phyloP scores from a whole-genome alignment of 2,888 invertebrate genomes.

The Lithophane semibrunnea region DNA sequence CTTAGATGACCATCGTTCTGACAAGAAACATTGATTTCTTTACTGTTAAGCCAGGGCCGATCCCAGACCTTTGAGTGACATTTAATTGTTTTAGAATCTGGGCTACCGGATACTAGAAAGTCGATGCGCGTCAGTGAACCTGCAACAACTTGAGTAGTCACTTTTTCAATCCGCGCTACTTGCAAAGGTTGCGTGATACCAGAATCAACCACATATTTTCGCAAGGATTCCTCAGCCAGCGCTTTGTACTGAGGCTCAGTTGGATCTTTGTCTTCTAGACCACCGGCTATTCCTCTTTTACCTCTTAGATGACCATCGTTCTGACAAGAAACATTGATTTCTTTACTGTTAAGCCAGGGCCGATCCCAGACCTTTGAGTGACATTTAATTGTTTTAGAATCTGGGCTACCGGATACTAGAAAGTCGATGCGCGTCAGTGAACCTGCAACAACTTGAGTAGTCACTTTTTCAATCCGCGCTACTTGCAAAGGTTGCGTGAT shows the following conservation, averaged over 20 bases:
- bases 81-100: background rate
- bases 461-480: constrained; percentile 54
- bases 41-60: background rate
- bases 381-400: constrained; percentile 9
- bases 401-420: background rate
- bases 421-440: constrained; percentile 38
- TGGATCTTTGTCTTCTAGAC: background rate
- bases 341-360: constrained; percentile 55
- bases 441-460: constrained; percentile 68
- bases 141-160: constrained; percentile 61
- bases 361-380: constrained; percentile 36
- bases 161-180: constrained; percentile 55
- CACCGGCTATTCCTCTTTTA: background rate
- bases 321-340: constrained; percentile 58
- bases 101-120: constrained; percentile 48
- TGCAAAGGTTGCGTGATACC: constrained; percentile 27
- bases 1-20: background rate
- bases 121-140: constrained; percentile 60
- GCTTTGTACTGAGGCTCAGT: constrained; percentile 3
- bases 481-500: constrained; percentile 42
- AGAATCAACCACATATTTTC: constrained; percentile 24
- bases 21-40: constrained; percentile 14
- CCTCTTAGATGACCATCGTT: background rate
- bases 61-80: constrained; percentile 63
- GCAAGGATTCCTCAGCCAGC: constrained; percentile 49